These are phyloP conservation scores for Corythornis cristatus DNA, from an alignment of 2,113 vertebrate species.

Conservation along the genomic window DNA sequence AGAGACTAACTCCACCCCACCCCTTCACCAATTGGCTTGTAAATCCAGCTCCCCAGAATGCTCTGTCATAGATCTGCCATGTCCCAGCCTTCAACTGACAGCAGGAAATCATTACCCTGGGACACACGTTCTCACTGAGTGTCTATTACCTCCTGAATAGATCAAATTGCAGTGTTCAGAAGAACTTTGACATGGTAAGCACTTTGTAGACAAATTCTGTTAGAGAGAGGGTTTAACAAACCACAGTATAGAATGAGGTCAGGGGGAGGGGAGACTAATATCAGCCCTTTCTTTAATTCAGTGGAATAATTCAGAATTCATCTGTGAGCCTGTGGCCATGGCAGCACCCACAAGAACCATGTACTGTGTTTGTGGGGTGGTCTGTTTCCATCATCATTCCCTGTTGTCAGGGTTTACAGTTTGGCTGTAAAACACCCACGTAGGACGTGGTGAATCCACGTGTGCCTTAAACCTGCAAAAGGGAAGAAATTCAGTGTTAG, in stretches of 20 bases:
- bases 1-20: not conserved
- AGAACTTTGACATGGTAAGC: constrained; percentile 1
- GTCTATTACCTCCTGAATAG: not conserved
- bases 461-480: not conserved
- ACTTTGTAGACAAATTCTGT: not conserved
- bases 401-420: not conserved
- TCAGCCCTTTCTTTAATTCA: constrained; percentile 19
- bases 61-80: not conserved
- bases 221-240: not conserved
- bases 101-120: not conserved
- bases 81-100: not conserved
- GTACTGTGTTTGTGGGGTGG: not conserved
- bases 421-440: not conserved
- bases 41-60: not conserved
- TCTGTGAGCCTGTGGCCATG: not conserved
- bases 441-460: not conserved
- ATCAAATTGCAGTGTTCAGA: not conserved
- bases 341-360: fast-evolving
- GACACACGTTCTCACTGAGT: not conserved
- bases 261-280: not conserved
- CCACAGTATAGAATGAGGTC: not conserved
- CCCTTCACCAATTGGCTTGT: not conserved
- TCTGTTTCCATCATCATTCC: not conserved
- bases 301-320: constrained; percentile 42
- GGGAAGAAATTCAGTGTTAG: not conserved